A percentile compares a stretch with the other conserved stretches of the same genome.
phyloP scores from a whole-genome alignment of 2,888 invertebrate species.

The Entomobrya proxima region DNA sequence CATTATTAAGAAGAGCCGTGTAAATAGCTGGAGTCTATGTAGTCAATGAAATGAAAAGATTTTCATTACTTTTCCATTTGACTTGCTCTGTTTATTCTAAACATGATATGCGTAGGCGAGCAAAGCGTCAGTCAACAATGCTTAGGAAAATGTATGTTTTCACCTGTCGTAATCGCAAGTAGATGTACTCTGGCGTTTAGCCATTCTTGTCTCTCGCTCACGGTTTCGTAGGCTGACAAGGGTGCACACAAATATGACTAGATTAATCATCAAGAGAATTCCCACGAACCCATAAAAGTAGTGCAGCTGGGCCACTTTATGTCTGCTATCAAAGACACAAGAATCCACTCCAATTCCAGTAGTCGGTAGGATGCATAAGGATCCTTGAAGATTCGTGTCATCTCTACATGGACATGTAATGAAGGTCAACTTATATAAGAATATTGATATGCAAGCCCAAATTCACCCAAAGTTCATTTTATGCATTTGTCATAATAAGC shows the following conservation, averaged over 20 bases:
- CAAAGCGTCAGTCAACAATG: background rate
- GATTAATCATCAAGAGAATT: conserved; percentile 60
- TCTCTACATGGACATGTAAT: conserved; percentile 1
- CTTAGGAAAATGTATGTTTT: background rate
- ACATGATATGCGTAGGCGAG: background rate
- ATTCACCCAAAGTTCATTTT: background rate
- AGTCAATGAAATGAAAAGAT: background rate
- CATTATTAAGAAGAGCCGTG: conserved; percentile 65
- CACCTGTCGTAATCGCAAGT: conserved; percentile 67
- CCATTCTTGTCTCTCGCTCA: conserved; percentile 67
- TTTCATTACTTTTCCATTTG: background rate
- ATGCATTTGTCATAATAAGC: background rate
- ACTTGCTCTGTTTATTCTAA: too few relatives aligned
- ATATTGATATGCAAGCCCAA: background rate
- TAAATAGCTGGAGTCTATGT: conserved; percentile 66
- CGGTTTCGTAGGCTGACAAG: conserved; percentile 64
- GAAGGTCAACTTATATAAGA: background rate
- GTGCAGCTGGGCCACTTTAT: conserved; percentile 61
- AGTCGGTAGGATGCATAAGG: conserved; percentile 15
- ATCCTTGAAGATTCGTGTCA: conserved; percentile 7
- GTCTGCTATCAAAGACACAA: conserved; percentile 59
- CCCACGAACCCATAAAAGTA: conserved; percentile 71
- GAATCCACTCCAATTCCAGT: conserved; percentile 62
- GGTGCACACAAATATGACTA: conserved; percentile 68
- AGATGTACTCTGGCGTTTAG: conserved; percentile 63